A percentile compares a stretch with the other conserved stretches of the same genome.
Conservation (phyloP, 2,797 vertebrate species). For the Acipenser transmontanus region DNA sequence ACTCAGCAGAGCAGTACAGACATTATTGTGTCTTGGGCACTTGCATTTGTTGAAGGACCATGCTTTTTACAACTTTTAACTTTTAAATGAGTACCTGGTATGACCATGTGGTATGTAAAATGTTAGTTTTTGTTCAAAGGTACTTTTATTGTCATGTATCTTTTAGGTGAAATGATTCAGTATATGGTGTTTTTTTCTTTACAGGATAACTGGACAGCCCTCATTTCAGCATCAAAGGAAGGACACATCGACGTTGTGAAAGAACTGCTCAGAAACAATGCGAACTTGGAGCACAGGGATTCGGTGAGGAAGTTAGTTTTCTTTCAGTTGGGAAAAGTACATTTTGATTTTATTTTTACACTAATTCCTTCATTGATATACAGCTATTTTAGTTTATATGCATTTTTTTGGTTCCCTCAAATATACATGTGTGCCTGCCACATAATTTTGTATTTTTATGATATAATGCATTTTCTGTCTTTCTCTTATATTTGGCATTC, state of each 20-base stretch:
- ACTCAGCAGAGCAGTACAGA: no score
- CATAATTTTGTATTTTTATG: background rate
- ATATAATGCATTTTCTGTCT: background rate
- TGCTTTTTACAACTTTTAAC: background rate
- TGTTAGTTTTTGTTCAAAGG: no score
- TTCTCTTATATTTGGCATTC: background rate
- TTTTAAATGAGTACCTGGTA: constrained; percentile 58
- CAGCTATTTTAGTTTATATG: no score
- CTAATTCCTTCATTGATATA: no score
- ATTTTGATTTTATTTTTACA: no score
- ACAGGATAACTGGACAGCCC: constrained; percentile 96
- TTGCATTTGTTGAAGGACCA: background rate
- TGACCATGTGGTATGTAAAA: constrained; percentile 57
- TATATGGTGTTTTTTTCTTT: constrained; percentile 16
- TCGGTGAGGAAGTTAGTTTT: constrained; percentile 60
- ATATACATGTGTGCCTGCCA: no score
- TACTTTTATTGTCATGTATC: background rate
- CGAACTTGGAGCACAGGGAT: constrained; percentile 86
- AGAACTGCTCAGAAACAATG: constrained; percentile 78
- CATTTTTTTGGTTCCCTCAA: no score
- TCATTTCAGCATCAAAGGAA: constrained; percentile 89
- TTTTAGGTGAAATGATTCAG: background rate
- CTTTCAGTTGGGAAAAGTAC: no score
- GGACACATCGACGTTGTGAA: constrained; percentile 80
- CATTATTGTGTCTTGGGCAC: no score